These are phyloP conservation scores for Bolinopsis microptera DNA, from an alignment of 37 sponge, comb jelly and placozoan species.

Conservation along the genomic window DNA sequence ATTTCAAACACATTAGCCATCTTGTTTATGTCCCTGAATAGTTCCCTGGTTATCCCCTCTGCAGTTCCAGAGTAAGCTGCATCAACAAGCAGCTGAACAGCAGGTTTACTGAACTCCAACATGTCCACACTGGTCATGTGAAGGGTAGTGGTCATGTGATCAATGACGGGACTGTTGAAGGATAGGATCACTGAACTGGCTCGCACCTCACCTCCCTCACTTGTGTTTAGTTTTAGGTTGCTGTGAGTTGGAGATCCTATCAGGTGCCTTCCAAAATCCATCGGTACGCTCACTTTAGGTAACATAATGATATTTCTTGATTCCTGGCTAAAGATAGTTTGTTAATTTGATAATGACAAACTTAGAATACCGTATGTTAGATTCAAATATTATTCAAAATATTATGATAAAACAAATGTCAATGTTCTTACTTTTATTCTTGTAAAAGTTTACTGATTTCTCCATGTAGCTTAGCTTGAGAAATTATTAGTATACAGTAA, in stretches of 20 bases:
- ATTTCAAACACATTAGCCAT: constrained; percentile 3
- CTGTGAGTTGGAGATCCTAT: background rate
- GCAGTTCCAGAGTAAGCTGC: background rate
- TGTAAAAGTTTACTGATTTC: no score
- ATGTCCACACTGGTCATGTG: background rate
- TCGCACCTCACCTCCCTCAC: background rate
- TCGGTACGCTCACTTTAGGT: constrained; percentile 6
- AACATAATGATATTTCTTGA: no score
- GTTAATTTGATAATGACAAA: no score
- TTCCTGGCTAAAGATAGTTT: no score
- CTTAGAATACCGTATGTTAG: no score
- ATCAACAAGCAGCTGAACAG: background rate
- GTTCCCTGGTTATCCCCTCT: background rate
- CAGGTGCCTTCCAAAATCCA: background rate
- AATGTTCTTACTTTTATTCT: no score
- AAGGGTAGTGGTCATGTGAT: background rate
- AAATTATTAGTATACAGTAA: no score
- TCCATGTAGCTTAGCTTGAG: no score
- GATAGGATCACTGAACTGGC: background rate
- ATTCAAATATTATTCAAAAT: no score
- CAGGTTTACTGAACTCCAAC: background rate
- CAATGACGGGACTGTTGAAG: background rate
- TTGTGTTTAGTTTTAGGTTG: background rate
- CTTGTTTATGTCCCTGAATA: background rate
- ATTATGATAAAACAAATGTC: no score